These are phyloP conservation scores for Mythimna albipuncta DNA, from an alignment of 2,888 invertebrate genomes.

Conservation along the genomic window DNA sequence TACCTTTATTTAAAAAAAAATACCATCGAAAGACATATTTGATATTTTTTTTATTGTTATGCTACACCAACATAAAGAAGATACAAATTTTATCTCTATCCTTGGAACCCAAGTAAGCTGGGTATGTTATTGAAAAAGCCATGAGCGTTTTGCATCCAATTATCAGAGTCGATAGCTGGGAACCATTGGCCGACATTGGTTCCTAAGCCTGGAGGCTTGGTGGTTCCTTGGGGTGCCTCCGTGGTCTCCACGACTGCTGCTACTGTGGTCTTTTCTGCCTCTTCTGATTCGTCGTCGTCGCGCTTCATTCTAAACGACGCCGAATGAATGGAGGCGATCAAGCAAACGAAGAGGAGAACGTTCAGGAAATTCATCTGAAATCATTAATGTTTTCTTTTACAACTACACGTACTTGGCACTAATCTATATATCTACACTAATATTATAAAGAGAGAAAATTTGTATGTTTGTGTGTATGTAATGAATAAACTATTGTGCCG, in stretches of 20 bases:
- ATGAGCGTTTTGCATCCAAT: neutral
- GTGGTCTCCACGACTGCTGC: neutral
- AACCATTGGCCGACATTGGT: neutral
- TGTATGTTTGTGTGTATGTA: no score
- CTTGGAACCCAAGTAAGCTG: neutral
- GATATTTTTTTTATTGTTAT: neutral
- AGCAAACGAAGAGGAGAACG: slow-evolving; percentile 2
- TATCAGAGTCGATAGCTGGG: neutral
- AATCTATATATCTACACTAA: no score
- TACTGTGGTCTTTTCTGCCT: neutral
- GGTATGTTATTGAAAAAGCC: neutral
- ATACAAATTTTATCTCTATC: neutral
- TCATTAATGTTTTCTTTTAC: no score
- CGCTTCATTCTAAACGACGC: slow-evolving; percentile 22
- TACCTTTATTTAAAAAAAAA: no score
- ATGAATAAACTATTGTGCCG: no score
- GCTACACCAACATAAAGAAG: neutral
- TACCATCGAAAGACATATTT: neutral
- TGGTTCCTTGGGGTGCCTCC: neutral
- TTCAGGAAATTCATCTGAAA: slow-evolving; percentile 15
- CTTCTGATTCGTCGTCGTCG: neutral
- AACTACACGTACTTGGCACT: no score
- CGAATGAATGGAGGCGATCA: slow-evolving; percentile 16
- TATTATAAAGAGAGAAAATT: no score
- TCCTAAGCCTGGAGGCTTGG: neutral